phyloP scores from a whole-genome alignment of 1,140 invertebrate species.

The Elymnias hypermnestra region DNA sequence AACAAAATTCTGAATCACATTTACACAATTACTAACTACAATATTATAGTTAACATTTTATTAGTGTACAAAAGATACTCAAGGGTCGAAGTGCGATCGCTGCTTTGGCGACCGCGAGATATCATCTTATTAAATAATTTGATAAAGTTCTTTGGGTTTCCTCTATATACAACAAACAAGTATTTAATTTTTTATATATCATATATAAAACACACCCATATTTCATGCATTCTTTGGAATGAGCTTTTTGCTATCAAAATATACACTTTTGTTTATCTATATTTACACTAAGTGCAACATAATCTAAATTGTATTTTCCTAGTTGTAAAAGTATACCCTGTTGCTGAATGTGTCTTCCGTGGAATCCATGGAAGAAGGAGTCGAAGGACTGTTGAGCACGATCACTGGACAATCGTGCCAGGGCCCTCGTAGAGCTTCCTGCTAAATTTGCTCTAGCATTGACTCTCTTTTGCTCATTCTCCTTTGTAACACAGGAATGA shows the following conservation, averaged over 20 bases:
- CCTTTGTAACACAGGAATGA: conserved; percentile 87
- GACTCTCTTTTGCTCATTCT: conserved; percentile 42
- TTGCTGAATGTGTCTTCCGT: conserved; percentile 54
- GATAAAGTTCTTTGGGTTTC: not conserved
- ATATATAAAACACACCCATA: conserved; percentile 17
- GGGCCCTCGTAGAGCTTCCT: conserved; percentile 38
- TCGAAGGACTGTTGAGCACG: conserved; percentile 63
- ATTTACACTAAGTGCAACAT: too few species aligned
- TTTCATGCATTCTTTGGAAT: conserved; percentile 59
- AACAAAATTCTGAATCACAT: too few species aligned
- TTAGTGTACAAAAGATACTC: too few species aligned
- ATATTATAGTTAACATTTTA: too few species aligned
- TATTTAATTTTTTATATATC: too few species aligned
- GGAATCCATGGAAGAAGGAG: conserved; percentile 42
- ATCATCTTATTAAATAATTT: not conserved
- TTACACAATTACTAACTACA: too few species aligned
- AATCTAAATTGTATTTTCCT: conserved; percentile 31
- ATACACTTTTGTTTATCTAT: conserved; percentile 38
- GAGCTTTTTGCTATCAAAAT: conserved; percentile 41
- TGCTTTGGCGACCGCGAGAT: too few species aligned
- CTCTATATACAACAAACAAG: too few species aligned
- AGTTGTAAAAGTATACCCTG: conserved; percentile 66
- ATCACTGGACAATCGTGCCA: conserved; percentile 45
- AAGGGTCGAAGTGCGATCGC: too few species aligned
- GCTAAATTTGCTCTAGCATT: conserved; percentile 60